phyloP scores from a whole-genome alignment of 1,140 invertebrate species.

The Apis laboriosa region DNA sequence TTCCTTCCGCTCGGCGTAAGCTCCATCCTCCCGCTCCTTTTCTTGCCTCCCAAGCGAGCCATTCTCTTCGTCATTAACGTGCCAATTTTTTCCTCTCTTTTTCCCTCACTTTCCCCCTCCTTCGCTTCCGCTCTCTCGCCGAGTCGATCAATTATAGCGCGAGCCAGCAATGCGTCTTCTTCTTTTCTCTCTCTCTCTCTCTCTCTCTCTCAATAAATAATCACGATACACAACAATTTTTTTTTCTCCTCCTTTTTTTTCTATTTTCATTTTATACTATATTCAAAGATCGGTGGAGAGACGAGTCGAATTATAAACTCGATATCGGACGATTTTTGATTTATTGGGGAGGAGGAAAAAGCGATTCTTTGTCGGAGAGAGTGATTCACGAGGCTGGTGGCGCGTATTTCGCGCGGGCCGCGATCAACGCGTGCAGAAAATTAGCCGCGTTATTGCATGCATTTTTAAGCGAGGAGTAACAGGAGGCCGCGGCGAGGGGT shows the following conservation, averaged over 20 bases:
- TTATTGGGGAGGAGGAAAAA: not conserved
- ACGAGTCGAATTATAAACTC: too few species aligned
- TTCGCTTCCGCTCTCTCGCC: not conserved
- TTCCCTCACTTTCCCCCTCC: not conserved
- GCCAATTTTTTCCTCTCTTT: conserved; percentile 30
- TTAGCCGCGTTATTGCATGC: conserved; percentile 37
- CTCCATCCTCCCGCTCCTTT: conserved; percentile 5
- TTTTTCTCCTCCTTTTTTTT: too few species aligned
- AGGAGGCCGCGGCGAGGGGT: not conserved
- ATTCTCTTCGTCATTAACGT: conserved; percentile 48
- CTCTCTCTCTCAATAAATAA: too few species aligned
- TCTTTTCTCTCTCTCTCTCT: too few species aligned
- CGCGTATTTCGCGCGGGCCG: too few species aligned
- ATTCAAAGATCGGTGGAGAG: too few species aligned
- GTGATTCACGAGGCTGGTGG: too few species aligned
- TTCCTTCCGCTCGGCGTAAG: conserved; percentile 38
- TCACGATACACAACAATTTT: too few species aligned
- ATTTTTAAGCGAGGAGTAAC: conserved; percentile 9
- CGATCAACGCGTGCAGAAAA: conserved; percentile 18
- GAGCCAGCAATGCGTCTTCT: too few species aligned
- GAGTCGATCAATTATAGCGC: too few species aligned
- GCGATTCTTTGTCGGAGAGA: not conserved
- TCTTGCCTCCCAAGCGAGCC: conserved; percentile 21
- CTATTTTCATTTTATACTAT: too few species aligned
- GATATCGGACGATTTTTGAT: not conserved